Evolutionary conservation across 2,888 invertebrate genomes (phyloP), one percentile per base, ranked within the genome.

Genomic region (Drosophila neonasuta): DNA sequence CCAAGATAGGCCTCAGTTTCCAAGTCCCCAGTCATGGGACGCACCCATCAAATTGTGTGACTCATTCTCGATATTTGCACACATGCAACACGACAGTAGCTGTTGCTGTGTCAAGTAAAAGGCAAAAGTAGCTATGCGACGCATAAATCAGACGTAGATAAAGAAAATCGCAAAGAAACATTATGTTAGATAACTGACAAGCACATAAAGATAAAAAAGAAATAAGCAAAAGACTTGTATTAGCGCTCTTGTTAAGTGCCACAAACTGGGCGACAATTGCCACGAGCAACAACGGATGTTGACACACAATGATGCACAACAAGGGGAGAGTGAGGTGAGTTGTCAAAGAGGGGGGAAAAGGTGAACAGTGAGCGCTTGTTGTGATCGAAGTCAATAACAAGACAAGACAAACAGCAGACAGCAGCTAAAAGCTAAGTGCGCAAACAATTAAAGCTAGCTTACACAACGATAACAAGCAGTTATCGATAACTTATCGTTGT

Each of bases 201-300:
- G 70, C 57, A 68, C 29, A 58, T 30, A 57, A 32, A 74, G 44
- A 60, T 42, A 75, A 36, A 55, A 34, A 10, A n/a, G 36, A 10
- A 24, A 24, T 24, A 24, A 24, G 24, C 24, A 24, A 24, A 24
- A 4, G 20, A 46, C 36, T 42, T 51, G 36, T 70, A 83, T 74
- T 82, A 82, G 65, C 65, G 57, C 62, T 15, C 11, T 62, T 60
- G 77, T 65, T 64, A 67, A 66, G 69, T 76, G 64, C 57, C 80
- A 65, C 56, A 63, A 65, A 77, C 57, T 57, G 46, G 66, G 62
- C 51, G 51, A 36, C 50, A 45, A 32, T 9, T 17, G 46, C 42
- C 55, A 56, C 30, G 20, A 48, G 44, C 57, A 36, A 48, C 48
- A 52, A 42, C 80, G 83, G 77, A 78, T 76, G 82, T 81, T 81